Percentiles rank a stretch among this genome's conserved stretches.
Evolutionary conservation across 2,113 vertebrate genomes (phyloP).

Genomic region (Otolemur garnettii): DNA sequence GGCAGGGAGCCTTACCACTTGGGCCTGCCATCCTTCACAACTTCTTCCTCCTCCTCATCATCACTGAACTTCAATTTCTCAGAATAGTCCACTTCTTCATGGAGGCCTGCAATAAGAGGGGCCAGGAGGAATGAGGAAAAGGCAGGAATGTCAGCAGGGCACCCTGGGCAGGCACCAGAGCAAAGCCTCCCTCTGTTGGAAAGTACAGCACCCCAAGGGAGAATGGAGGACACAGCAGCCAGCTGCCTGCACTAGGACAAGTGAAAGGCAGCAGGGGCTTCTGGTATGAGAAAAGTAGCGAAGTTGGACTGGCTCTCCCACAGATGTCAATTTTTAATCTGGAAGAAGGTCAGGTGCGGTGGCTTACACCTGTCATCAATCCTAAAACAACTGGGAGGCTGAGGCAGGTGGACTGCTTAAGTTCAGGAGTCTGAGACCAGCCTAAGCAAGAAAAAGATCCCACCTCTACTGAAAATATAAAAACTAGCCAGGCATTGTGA

Average conservation of each 20-base stretch:
- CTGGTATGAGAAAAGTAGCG: rapidly evolving
- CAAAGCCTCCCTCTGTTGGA: neutral
- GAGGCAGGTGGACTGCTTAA: too few species aligned
- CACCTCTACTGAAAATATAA: too few species aligned
- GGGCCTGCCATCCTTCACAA: slow-evolving; percentile 91
- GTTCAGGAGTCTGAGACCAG: too few species aligned
- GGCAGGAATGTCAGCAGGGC: neutral
- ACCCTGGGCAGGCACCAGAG: rapidly evolving
- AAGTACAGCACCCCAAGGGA: rapidly evolving
- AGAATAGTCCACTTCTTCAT: slow-evolving; percentile 98
- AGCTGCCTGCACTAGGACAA: rapidly evolving
- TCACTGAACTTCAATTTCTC: slow-evolving; percentile 99
- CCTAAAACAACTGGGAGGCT: too few species aligned
- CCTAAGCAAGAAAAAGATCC: too few species aligned
- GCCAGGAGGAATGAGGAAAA: neutral
- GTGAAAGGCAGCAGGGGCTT: neutral
- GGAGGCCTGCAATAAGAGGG: slow-evolving; percentile 89
- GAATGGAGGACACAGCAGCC: neutral
- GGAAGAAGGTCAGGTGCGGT: neutral
- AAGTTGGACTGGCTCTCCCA: rapidly evolving
- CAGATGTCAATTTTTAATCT: neutral
- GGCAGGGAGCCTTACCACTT: slow-evolving; percentile 90
- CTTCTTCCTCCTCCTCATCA: slow-evolving; percentile 97
- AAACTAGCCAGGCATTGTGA: too few species aligned
- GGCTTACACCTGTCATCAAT: too few species aligned